A percentile compares a stretch with the other conserved stretches of the same genome.
Evolutionary conservation across 1,140 invertebrate species (phyloP).

Genomic region (Propsilocerus akamusi): DNA sequence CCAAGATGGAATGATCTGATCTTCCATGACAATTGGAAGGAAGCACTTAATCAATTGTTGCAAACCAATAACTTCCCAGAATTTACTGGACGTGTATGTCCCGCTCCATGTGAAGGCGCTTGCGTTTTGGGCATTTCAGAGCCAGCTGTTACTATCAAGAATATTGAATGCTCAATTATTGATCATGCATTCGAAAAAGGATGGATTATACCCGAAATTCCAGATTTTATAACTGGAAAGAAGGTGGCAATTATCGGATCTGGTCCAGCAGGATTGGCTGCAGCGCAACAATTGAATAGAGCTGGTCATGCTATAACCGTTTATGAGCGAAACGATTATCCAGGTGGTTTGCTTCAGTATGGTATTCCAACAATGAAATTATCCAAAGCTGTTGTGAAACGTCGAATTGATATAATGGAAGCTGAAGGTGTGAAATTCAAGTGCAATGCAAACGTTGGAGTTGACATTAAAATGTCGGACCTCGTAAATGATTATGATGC

Average conservation of each 20-base stretch:
- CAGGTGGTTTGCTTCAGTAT: constrained; percentile 90
- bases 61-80: constrained; percentile 99
- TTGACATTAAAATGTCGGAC: constrained; percentile 63
- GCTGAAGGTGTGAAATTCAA: constrained; percentile 87
- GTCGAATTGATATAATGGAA: constrained; percentile 70
- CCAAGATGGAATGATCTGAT: constrained; percentile 98
- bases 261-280: constrained; percentile 86
- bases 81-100: constrained; percentile 96
- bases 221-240: constrained; percentile 58
- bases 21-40: constrained; percentile 87
- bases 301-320: constrained; percentile 84
- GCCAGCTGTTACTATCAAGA: constrained; percentile 95
- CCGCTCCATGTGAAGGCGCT: constrained; percentile 95
- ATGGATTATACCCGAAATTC: constrained; percentile 60
- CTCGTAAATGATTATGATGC: constrained; percentile 56
- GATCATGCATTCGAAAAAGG: constrained; percentile 95
- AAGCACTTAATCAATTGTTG: constrained; percentile 85
- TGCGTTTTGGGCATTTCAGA: constrained; percentile 94
- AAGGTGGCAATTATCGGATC: constrained; percentile 87
- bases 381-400: constrained; percentile 78
- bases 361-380: constrained; percentile 98
- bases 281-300: constrained; percentile 89
- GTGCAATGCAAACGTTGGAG: constrained; percentile 78
- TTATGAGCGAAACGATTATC: constrained; percentile 87
- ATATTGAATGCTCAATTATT: constrained; percentile 97